A percentile compares a stretch with the other conserved stretches of the same genome.
These are phyloP conservation scores for Agelastica alni DNA, from an alignment of 2,888 invertebrate genomes.

Conservation along the genomic window DNA sequence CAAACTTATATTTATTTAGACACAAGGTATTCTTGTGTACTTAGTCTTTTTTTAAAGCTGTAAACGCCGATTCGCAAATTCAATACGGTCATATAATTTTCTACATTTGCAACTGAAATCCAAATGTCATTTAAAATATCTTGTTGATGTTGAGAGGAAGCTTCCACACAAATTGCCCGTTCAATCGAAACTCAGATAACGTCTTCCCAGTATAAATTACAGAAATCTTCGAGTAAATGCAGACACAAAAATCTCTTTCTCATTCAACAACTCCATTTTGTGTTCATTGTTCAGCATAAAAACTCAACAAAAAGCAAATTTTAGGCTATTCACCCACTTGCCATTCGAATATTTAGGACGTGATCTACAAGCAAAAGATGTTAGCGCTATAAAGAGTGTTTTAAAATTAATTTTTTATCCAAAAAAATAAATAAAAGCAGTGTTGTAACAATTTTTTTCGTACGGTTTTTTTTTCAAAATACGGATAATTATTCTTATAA, in stretches of 20 bases:
- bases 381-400: too few relatives aligned
- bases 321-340: constrained; percentile 21
- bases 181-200: neutral
- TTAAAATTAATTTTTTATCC: too few relatives aligned
- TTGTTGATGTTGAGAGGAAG: neutral
- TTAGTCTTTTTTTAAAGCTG: too few relatives aligned
- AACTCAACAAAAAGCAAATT: constrained; percentile 26
- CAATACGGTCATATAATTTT: too few relatives aligned
- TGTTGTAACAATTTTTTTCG: too few relatives aligned
- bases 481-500: too few relatives aligned
- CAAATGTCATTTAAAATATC: neutral
- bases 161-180: neutral
- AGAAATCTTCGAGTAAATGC: constrained; percentile 8
- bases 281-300: constrained; percentile 12
- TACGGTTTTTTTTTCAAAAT: neutral
- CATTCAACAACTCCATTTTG: constrained; percentile 18
- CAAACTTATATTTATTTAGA: too few relatives aligned
- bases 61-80: too few relatives aligned
- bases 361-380: too few relatives aligned
- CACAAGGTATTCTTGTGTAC: too few relatives aligned
- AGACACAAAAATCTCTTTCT: constrained; percentile 22
- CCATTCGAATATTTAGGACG: constrained; percentile 23
- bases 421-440: too few relatives aligned
- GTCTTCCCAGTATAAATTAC: constrained; percentile 4
- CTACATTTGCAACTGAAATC: neutral